Conservation (phyloP, 37 sponge, comb jelly and placozoan species). For the Spongia lamella region DNA sequence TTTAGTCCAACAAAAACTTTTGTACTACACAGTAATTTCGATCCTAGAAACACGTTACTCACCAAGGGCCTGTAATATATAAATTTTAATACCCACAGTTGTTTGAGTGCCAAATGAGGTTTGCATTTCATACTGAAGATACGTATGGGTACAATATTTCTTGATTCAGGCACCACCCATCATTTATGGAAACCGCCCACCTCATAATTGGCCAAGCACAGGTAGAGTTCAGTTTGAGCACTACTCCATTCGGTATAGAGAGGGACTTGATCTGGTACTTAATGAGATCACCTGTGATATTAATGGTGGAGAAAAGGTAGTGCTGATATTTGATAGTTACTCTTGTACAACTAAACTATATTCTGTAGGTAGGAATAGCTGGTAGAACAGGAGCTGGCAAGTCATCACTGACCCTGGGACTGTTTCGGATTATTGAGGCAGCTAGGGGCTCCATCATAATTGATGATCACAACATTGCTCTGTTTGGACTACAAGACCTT, state of each 20-base stretch:
- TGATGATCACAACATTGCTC: constrained; percentile 71
- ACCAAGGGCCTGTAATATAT: too few relatives aligned
- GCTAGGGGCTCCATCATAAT: constrained; percentile 77
- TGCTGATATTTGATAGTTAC: neutral
- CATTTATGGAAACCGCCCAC: constrained; percentile 60
- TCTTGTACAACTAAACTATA: neutral
- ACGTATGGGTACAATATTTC: too few relatives aligned
- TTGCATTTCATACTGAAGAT: neutral
- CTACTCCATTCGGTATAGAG: constrained; percentile 88
- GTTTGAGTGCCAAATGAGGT: constrained; percentile 79
- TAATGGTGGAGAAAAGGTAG: constrained; percentile 85
- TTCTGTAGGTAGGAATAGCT: constrained; percentile 85
- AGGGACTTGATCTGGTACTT: constrained; percentile 91
- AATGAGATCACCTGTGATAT: constrained; percentile 69
- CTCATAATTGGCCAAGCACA: constrained; percentile 81
- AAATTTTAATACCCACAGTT: too few relatives aligned
- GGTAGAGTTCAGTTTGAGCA: constrained; percentile 79
- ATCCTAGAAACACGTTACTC: too few relatives aligned
- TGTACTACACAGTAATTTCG: too few relatives aligned
- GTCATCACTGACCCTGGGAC: constrained; percentile 91
- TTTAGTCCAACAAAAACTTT: too few relatives aligned
- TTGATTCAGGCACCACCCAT: constrained; percentile 72
- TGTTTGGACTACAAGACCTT: constrained; percentile 81
- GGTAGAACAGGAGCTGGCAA: constrained; percentile 99
- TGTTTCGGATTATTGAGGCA: constrained; percentile 95